Conservation (phyloP, 1,140 invertebrate genomes). For the Pollicipes pollicipes region DNA sequence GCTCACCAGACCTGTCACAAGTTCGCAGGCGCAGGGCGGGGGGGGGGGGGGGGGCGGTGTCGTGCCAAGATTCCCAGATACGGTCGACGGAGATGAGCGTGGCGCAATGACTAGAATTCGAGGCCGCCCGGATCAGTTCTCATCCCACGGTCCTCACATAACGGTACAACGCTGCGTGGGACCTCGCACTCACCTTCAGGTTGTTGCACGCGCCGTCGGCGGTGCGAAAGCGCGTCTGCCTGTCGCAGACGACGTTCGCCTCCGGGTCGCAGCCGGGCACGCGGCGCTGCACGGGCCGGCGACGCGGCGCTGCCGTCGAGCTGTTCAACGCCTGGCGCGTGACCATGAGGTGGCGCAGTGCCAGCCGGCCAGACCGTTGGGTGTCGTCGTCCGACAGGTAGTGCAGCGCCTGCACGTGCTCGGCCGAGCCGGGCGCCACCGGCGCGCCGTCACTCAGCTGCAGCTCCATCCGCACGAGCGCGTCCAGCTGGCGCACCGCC, state of each 20-base stretch:
- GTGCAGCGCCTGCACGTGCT: not conserved
- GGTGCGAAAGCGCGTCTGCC: slow-evolving; percentile 37
- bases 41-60: too few relatives aligned
- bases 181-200: slow-evolving; percentile 29
- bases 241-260: not conserved
- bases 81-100: too few relatives aligned
- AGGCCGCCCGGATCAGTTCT: too few relatives aligned
- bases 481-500: not conserved
- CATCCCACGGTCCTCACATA: too few relatives aligned
- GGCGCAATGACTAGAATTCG: too few relatives aligned
- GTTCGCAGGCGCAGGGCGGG: too few relatives aligned
- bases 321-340: not conserved
- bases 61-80: too few relatives aligned
- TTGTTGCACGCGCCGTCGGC: slow-evolving; percentile 78
- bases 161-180: too few relatives aligned
- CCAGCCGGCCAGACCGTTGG: not conserved
- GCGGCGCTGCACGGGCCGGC: not conserved
- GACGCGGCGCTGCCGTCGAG: not conserved
- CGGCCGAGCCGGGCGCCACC: not conserved
- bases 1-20: too few relatives aligned
- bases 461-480: not conserved
- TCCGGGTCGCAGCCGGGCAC: not conserved
- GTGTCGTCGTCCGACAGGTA: not conserved
- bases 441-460: not conserved
- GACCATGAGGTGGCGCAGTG: not conserved